These are phyloP conservation scores for Ptychochromis oligacanthus DNA, from an alignment of 2,113 vertebrate species.

Conservation along the genomic window DNA sequence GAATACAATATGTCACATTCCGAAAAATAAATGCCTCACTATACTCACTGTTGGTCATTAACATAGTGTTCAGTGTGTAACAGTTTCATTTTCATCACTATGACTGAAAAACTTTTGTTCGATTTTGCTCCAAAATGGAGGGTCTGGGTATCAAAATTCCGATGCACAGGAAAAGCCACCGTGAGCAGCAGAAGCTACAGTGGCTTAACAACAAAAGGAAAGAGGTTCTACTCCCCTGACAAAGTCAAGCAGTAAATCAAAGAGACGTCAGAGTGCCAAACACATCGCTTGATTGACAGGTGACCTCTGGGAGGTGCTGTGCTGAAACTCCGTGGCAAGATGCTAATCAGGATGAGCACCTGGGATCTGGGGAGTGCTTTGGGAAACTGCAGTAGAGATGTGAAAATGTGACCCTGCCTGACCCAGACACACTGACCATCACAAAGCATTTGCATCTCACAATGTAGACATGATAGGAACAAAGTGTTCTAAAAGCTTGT, in stretches of 20 bases:
- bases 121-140: neutral
- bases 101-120: neutral
- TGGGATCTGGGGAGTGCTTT: slow-evolving; percentile 21
- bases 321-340: slow-evolving; percentile 25
- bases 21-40: neutral
- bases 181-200: neutral
- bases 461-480: neutral
- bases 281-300: slow-evolving; percentile 49
- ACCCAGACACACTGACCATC: neutral
- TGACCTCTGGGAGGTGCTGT: slow-evolving; percentile 51
- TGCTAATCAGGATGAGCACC: slow-evolving; percentile 62
- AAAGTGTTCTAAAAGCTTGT: neutral
- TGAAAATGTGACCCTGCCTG: slow-evolving; percentile 3
- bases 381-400: slow-evolving; percentile 1
- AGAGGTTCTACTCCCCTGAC: neutral
- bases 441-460: neutral
- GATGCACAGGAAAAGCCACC: neutral
- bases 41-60: neutral
- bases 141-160: too few relatives aligned
- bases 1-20: neutral
- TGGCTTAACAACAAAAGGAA: neutral
- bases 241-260: slow-evolving; percentile 34
- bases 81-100: neutral
- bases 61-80: neutral
- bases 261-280: slow-evolving; percentile 28